phyloP scores from a whole-genome alignment of 2,888 invertebrate genomes.

The Pemphredon lugubris region DNA sequence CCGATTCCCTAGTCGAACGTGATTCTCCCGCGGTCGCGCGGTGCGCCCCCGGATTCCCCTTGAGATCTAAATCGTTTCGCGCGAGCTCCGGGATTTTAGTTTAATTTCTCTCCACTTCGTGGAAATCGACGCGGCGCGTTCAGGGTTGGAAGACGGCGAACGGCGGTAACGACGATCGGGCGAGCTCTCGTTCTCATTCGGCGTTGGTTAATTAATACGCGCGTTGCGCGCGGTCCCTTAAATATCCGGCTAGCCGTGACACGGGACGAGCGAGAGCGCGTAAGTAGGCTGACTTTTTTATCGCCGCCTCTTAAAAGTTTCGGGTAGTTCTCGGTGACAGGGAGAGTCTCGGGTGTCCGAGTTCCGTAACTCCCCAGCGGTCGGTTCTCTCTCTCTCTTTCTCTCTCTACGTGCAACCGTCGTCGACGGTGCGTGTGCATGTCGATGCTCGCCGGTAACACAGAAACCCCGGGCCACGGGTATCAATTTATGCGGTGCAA shows the following conservation, averaged over 20 bases:
- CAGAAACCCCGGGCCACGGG: conserved; percentile 71
- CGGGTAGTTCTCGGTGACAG: conserved; percentile 39
- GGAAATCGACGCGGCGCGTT: too few species aligned
- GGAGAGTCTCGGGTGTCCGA: conserved; percentile 42
- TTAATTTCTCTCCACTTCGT: background rate
- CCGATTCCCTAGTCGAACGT: background rate
- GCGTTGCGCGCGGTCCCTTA: too few species aligned
- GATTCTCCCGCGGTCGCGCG: too few species aligned
- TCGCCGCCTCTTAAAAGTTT: conserved; percentile 14
- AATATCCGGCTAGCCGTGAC: too few species aligned
- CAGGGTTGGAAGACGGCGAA: too few species aligned
- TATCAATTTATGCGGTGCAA: conserved; percentile 79
- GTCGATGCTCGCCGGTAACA: conserved; percentile 70
- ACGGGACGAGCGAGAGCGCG: too few species aligned
- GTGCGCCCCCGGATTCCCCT: background rate
- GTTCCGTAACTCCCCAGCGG: too few species aligned
- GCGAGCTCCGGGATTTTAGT: background rate
- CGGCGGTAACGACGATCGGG: too few species aligned
- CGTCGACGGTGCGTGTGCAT: conserved; percentile 55
- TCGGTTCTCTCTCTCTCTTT: too few species aligned
- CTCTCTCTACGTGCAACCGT: conserved; percentile 45
- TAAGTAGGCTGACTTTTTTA: conserved; percentile 47
- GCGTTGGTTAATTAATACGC: too few species aligned
- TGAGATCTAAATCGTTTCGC: conserved; percentile 12
- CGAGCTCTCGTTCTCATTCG: too few species aligned